phyloP scores from a whole-genome alignment of 2,888 invertebrate genomes.

The Hypselothyrea guttata region DNA sequence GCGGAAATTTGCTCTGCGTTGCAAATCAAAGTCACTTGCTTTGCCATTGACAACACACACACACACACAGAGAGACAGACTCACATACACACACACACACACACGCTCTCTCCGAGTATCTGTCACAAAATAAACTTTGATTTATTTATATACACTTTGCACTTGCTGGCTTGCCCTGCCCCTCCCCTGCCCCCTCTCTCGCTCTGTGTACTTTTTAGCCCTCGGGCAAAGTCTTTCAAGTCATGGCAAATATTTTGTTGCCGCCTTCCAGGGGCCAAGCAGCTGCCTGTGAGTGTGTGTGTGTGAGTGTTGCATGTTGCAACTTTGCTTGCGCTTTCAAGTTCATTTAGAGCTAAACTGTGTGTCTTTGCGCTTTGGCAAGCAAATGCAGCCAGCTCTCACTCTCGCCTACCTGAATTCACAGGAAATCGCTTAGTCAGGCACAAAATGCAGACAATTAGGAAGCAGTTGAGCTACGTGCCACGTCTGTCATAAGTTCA shows the following conservation, averaged over 20 bases:
- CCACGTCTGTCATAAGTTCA: constrained; percentile 22
- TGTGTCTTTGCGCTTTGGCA: constrained; percentile 32
- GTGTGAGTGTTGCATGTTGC: constrained; percentile 9
- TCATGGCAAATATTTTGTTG: constrained; percentile 46
- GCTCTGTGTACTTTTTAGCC: constrained; percentile 27
- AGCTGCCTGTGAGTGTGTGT: constrained; percentile 6
- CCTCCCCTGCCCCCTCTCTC: background rate
- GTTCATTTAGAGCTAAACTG: constrained; percentile 40
- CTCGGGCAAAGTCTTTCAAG: constrained; percentile 54
- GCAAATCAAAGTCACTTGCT: constrained; percentile 62
- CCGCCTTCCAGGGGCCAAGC: constrained; percentile 16
- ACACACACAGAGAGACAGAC: constrained; percentile 11
- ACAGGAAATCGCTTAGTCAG: constrained; percentile 4
- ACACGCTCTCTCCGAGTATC: constrained; percentile 37
- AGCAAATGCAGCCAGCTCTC: constrained; percentile 11
- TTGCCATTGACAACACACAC: constrained; percentile 41
- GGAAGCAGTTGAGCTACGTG: constrained; percentile 27
- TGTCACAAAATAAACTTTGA: constrained; percentile 73
- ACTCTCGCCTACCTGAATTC: constrained; percentile 6
- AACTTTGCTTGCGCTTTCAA: constrained; percentile 52
- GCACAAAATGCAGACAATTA: constrained; percentile 51
- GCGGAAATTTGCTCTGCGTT: constrained; percentile 63
- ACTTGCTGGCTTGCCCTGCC: no score
- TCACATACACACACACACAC: constrained; percentile 6
- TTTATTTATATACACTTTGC: constrained; percentile 70